A percentile compares a stretch with the other conserved stretches of the same genome.
Conservation (phyloP, 1,140 invertebrate genomes). For the Cotesia typhae region DNA sequence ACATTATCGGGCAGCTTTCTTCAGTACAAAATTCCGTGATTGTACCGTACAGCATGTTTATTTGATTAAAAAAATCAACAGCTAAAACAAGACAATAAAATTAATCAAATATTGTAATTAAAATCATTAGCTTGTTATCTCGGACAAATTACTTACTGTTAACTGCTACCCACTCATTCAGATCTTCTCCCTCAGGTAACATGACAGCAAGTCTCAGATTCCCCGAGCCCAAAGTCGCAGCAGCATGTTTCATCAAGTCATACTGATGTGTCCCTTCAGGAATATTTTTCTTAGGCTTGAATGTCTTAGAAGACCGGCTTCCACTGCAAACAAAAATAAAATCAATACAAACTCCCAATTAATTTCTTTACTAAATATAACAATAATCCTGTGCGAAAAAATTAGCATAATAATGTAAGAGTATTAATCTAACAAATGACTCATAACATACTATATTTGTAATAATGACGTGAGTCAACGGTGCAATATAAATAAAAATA, state of each 20-base stretch:
- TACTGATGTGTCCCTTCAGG: conserved; percentile 98
- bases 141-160: conserved; percentile 82
- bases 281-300: conserved; percentile 99
- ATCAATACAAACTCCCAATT: conserved; percentile 14
- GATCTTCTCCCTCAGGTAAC: conserved; percentile 97
- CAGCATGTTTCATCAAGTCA: conserved; percentile 99
- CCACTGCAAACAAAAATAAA: conserved; percentile 67
- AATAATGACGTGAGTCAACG: conserved; percentile 34
- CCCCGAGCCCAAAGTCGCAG: conserved; percentile 96
- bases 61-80: conserved; percentile 99
- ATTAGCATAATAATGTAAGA: background rate
- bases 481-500: background rate
- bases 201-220: conserved; percentile 95
- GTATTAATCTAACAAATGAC: conserved; percentile 33
- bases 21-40: conserved; percentile 99
- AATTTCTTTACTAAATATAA: background rate
- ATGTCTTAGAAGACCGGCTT: conserved; percentile 93
- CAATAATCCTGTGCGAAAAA: background rate
- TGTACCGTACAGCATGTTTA: conserved; percentile 99
- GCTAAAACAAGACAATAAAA: conserved; percentile 70
- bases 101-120: background rate
- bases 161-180: conserved; percentile 99
- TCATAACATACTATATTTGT: conserved; percentile 38
- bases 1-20: conserved; percentile 98
- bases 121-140: conserved; percentile 1